These are phyloP conservation scores for Ceratina calcarata DNA, from an alignment of 1,140 invertebrate species.

Conservation along the genomic window DNA sequence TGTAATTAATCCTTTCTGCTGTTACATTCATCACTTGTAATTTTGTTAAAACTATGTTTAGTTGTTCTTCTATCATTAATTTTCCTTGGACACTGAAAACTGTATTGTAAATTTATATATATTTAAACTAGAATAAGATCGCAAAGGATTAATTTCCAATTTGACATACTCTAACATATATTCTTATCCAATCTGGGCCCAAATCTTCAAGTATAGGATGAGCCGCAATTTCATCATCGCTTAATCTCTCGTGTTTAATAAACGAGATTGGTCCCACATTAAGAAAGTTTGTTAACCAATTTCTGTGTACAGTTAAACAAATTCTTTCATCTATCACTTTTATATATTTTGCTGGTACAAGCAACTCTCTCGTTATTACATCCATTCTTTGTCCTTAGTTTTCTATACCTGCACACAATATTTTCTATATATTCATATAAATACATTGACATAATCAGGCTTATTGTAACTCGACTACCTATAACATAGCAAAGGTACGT, in stretches of 20 bases:
- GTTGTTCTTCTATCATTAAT: not conserved
- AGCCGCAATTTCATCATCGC: slow-evolving; percentile 75
- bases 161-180: slow-evolving; percentile 73
- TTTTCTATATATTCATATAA: not conserved
- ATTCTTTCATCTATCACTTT: slow-evolving; percentile 71
- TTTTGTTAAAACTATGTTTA: not conserved
- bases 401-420: not conserved
- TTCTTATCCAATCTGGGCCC: slow-evolving; percentile 71
- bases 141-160: slow-evolving; percentile 30
- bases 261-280: slow-evolving; percentile 71
- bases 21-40: not conserved
- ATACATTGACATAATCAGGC: too few species aligned
- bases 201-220: slow-evolving; percentile 73
- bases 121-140: not conserved
- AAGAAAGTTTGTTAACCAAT: slow-evolving; percentile 72
- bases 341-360: slow-evolving; percentile 74
- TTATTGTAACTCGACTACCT: too few species aligned
- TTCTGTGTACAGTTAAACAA: slow-evolving; percentile 71
- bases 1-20: slow-evolving; percentile 22
- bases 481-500: too few species aligned
- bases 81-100: not conserved
- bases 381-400: slow-evolving; percentile 63
- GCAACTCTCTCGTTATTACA: slow-evolving; percentile 68
- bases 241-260: slow-evolving; percentile 71
- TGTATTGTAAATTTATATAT: not conserved